phyloP scores from a whole-genome alignment of 2,113 vertebrate genomes.

The Myotis brandtii region DNA sequence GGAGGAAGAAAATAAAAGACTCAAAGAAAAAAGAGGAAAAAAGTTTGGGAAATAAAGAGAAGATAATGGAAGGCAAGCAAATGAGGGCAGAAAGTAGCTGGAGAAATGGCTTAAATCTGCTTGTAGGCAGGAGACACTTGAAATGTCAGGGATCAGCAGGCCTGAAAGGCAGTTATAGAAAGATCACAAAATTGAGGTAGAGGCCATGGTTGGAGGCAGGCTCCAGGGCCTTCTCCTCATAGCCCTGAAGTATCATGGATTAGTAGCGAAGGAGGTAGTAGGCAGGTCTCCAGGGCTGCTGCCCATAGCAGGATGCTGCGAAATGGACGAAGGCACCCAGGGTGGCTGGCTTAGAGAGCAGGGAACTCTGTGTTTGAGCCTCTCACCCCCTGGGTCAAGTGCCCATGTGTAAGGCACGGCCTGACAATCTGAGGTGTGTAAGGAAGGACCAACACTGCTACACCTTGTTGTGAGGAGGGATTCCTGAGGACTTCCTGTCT shows the following conservation, averaged over 20 bases:
- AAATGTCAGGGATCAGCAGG: neutral
- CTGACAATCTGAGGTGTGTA: neutral
- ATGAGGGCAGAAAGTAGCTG: neutral
- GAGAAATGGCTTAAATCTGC: neutral
- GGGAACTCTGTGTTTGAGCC: neutral
- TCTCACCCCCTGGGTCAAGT: neutral
- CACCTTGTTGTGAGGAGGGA: neutral
- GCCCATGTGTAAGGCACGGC: neutral
- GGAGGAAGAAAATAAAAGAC: neutral
- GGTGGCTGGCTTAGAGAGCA: neutral
- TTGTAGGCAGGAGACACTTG: neutral
- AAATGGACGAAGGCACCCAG: too few relatives aligned
- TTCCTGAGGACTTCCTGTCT: neutral
- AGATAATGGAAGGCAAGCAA: neutral
- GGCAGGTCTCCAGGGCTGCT: neutral
- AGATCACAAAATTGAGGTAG: neutral
- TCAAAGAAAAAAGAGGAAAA: neutral
- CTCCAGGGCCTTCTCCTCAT: neutral
- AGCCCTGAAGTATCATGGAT: neutral
- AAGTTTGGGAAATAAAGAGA: neutral
- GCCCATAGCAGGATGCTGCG: accelerated
- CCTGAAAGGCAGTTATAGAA: neutral
- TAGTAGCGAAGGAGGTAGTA: neutral
- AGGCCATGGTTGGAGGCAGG: neutral
- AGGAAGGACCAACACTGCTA: neutral